Base-by-base conservation (phyloP, 2,888 invertebrate genomes). In the Agapostemon virescens region DNA sequence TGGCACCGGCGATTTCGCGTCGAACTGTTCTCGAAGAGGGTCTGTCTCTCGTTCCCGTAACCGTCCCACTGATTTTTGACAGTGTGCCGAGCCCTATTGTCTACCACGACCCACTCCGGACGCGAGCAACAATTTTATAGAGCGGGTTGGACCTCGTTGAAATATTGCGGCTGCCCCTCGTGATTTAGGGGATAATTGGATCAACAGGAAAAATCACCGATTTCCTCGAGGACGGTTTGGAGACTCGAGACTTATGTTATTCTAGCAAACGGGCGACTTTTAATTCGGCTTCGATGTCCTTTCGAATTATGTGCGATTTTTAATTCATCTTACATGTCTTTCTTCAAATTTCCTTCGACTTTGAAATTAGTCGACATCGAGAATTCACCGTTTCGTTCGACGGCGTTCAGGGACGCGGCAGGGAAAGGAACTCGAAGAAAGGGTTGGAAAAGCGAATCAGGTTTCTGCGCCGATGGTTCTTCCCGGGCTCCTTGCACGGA, bases 371-470 rank as follows among this genome's bases (percentile, higher is more conserved):
- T n/a, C n/a, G n/a, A n/a, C n/a, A n/a, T n/a, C n/a, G n/a, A n/a
- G n/a, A n/a, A n/a, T n/a, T n/a, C n/a, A n/a, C n/a, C 20, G 20
- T 45, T 20, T 66, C 55, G 49, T 66, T n/a, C 55, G 17, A 42
- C 45, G 58, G 20, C 67, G 69, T 26, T 26, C 26, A 6, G 6
- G 15, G 5, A 13, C 5, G 26, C 4, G 55, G 15, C 55, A 55
- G 11, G 49, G 49, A 49, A 49, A 61, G 61, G 55, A 45, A 58
- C 38, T 30, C 17, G 69, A 64, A 55, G 74, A 72, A 69, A 76
- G 82, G 84, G 83, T 82, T 79, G 87, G 85, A 85, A 82, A 86
- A 87, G 68, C 84, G 81, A 81, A 82, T 87, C 83, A 78, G 81
- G 84, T 84, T 85, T 75, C 69, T 71, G 67, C 75, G 77, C 64